Evolutionary conservation across 2,888 invertebrate species (phyloP).

Genomic region (Zelleria hepariella): DNA sequence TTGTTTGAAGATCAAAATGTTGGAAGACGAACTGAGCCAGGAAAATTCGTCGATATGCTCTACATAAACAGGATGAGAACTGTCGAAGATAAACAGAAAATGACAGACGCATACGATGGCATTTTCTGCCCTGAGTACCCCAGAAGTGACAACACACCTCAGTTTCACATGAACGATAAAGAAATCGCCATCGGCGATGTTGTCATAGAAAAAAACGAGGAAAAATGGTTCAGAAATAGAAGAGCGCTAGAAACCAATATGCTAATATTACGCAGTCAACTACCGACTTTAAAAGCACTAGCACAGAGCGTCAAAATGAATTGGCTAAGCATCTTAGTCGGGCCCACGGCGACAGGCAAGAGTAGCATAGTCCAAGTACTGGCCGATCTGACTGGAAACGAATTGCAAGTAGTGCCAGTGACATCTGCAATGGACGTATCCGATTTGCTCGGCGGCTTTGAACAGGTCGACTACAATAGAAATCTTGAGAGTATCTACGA

Average conservation of each 20-base stretch:
- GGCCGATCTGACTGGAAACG: conserved; percentile 81
- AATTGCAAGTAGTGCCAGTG: conserved; percentile 82
- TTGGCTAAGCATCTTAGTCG: conserved; percentile 93
- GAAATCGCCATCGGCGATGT: conserved; percentile 78
- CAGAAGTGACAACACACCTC: conserved; percentile 66
- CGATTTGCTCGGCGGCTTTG: conserved; percentile 96
- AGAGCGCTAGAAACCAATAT: conserved; percentile 47
- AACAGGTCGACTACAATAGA: conserved; percentile 86
- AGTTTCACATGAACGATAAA: conserved; percentile 71
- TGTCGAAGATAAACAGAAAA: conserved; percentile 79
- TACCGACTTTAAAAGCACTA: conserved; percentile 80
- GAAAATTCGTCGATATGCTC: conserved; percentile 80
- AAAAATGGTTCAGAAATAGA: conserved; percentile 47
- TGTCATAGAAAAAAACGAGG: conserved; percentile 44
- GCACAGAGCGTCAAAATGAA: conserved; percentile 91
- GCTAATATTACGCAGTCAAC: conserved; percentile 70
- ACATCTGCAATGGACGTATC: conserved; percentile 96
- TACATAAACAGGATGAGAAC: conserved; percentile 92
- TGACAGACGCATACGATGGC: conserved; percentile 64
- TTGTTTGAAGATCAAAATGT: conserved; percentile 56
- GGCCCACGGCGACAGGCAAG: conserved; percentile 84
- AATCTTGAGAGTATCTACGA: conserved; percentile 80
- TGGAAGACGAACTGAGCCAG: conserved; percentile 52
- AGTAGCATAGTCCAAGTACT: conserved; percentile 82
- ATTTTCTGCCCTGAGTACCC: conserved; percentile 63